Evolutionary conservation across 2,113 vertebrate genomes (phyloP).

Genomic region (Oplegnathus fasciatus): DNA sequence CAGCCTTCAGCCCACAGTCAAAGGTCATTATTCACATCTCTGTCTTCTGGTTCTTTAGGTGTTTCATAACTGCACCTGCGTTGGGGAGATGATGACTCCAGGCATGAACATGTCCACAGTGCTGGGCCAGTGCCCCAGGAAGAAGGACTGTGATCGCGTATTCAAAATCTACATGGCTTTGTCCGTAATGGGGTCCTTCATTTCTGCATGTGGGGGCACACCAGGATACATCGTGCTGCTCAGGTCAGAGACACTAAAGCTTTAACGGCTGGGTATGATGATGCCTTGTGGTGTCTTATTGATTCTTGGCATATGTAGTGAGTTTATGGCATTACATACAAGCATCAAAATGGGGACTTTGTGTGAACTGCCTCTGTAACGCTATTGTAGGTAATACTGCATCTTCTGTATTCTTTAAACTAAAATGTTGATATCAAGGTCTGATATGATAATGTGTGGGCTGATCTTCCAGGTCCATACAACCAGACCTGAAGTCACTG

Average conservation of each 20-base stretch:
- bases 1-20: background rate
- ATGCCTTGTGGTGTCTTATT: background rate
- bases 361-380: background rate
- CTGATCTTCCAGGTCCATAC: conserved; percentile 86
- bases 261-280: background rate
- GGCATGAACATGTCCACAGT: conserved; percentile 82
- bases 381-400: background rate
- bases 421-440: background rate
- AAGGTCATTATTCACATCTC: background rate
- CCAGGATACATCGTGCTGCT: conserved; percentile 87
- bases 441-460: background rate
- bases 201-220: conserved; percentile 80
- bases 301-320: background rate
- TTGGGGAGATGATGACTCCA: conserved; percentile 62
- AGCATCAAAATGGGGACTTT: background rate
- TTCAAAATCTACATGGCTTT: conserved; percentile 87
- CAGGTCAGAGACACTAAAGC: conserved; percentile 79
- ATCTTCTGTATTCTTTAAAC: background rate
- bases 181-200: conserved; percentile 81
- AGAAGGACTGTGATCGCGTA: conserved; percentile 77
- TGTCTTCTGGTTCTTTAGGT: conserved; percentile 76
- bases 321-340: background rate
- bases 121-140: conserved; percentile 89
- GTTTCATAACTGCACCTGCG: conserved; percentile 92
- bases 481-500: conserved; percentile 90